Evolutionary conservation across 2,113 vertebrate species (phyloP).

Genomic region (Ophthalmotilapia sp.): DNA sequence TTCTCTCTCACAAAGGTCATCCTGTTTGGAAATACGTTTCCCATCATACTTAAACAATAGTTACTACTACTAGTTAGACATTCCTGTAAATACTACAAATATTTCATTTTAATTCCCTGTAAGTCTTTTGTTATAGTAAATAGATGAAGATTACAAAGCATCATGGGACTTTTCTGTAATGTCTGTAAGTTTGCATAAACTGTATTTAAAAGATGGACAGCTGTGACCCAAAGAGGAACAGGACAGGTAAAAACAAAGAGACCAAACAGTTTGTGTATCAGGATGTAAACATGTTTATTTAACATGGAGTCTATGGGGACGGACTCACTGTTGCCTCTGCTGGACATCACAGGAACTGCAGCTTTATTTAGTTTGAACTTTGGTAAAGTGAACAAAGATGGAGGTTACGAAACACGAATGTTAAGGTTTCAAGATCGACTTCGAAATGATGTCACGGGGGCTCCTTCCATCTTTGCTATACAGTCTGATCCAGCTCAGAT

Average conservation of each 20-base stretch:
- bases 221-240: neutral
- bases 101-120: neutral
- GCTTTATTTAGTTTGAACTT: neutral
- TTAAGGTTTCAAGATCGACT: neutral
- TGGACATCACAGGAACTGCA: neutral
- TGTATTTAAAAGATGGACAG: neutral
- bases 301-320: neutral
- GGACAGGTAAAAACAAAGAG: neutral
- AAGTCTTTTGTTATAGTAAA: fast-evolving
- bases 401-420: neutral
- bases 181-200: neutral
- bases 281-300: neutral
- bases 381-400: neutral
- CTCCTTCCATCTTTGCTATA: too few relatives aligned
- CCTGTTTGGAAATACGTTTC: neutral
- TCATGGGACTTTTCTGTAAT: neutral
- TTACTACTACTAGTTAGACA: neutral
- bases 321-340: neutral
- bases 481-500: neutral
- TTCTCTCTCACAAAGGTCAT: neutral
- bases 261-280: neutral
- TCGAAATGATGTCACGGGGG: neutral
- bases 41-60: neutral
- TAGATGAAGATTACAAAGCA: neutral
- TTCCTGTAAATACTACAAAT: neutral